These are phyloP conservation scores for Drosophila pegasa DNA, from an alignment of 2,888 invertebrate genomes.

Conservation along the genomic window DNA sequence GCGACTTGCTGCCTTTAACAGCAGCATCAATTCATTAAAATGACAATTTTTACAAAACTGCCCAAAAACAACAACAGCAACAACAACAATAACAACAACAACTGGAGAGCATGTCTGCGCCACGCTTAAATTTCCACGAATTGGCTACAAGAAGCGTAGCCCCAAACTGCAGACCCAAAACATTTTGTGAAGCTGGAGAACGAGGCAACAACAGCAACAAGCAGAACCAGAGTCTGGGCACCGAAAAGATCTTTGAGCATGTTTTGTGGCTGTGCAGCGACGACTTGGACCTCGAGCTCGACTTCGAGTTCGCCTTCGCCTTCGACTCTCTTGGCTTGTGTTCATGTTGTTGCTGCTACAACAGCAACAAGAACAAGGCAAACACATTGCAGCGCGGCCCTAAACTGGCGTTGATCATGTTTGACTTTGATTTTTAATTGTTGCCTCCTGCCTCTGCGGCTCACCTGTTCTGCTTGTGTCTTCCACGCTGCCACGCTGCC, in stretches of 20 bases:
- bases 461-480: conserved; percentile 79
- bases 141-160: conserved; percentile 77
- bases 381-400: conserved; percentile 69
- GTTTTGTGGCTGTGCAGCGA: conserved; percentile 17
- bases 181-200: conserved; percentile 52
- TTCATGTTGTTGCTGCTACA: conserved; percentile 74
- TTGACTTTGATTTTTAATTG: conserved; percentile 85
- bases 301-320: conserved; percentile 8
- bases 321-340: conserved; percentile 51
- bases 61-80: conserved; percentile 71
- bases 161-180: conserved; percentile 58
- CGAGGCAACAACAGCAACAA: background rate
- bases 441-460: conserved; percentile 68
- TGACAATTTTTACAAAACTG: conserved; percentile 84
- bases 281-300: conserved; percentile 7
- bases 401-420: conserved; percentile 84
- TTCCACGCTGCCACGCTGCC: conserved; percentile 40
- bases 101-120: conserved; percentile 75
- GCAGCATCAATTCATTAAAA: conserved; percentile 84
- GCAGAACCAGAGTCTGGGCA: conserved; percentile 7
- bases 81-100: conserved; percentile 54
- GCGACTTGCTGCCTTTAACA: conserved; percentile 74
- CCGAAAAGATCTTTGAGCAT: conserved; percentile 40
- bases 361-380: conserved; percentile 21
- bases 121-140: conserved; percentile 82